These are phyloP conservation scores for Halocaridina rubra DNA, from an alignment of 2,888 invertebrate species.

Conservation along the genomic window DNA sequence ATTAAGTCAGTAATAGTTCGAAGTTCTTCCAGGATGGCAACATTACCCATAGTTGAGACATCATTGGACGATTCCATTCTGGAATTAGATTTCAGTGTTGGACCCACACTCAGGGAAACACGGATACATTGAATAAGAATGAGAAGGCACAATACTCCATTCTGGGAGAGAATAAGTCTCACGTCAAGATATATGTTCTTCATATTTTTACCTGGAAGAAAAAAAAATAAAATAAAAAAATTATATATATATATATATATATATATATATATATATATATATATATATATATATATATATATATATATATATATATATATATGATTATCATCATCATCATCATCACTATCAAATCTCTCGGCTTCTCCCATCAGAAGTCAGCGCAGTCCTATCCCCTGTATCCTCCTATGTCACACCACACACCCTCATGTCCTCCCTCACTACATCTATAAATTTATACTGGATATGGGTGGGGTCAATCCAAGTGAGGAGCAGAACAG, in stretches of 20 bases:
- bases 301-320: slow-evolving; percentile 19
- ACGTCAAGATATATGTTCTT: background rate
- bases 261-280: slow-evolving; percentile 14
- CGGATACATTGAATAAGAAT: background rate
- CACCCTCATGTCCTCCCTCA: no score
- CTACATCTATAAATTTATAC: no score
- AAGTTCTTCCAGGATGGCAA: background rate
- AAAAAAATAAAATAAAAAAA: background rate
- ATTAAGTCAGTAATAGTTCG: background rate
- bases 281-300: slow-evolving; percentile 16
- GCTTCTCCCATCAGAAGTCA: no score
- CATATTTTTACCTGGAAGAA: background rate
- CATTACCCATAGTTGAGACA: background rate
- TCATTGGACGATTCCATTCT: background rate
- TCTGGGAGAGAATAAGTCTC: no score
- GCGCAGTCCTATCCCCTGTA: no score
- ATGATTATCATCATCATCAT: no score
- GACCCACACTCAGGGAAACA: background rate
- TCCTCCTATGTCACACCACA: no score
- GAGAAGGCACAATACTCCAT: background rate
- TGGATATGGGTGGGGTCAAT: no score
- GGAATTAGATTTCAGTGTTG: background rate
- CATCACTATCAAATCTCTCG: no score
- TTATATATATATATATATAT: background rate
- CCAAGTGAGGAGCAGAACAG: no score